Conservation (phyloP, 2,888 invertebrate species). For the Spialia ferax region DNA sequence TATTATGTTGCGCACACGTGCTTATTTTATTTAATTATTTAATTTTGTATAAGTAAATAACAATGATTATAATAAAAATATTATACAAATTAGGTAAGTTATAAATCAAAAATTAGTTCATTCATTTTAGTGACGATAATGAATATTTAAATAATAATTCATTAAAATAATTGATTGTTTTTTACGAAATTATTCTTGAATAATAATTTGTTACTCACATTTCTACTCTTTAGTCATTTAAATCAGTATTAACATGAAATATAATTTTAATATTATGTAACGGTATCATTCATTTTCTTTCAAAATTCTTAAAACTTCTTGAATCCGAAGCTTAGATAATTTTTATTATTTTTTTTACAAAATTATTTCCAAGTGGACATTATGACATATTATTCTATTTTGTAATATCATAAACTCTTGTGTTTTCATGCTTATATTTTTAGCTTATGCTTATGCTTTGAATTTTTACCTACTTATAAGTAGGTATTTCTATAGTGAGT, state of each 20-base stretch:
- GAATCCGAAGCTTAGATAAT: not conserved
- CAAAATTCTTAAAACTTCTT: not conserved
- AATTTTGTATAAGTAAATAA: too few species aligned
- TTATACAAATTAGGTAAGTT: too few species aligned
- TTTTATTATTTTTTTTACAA: conserved; percentile 2
- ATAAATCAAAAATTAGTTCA: too few species aligned
- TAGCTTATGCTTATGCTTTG: too few species aligned
- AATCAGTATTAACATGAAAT: too few species aligned
- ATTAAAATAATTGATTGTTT: too few species aligned
- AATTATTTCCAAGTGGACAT: conserved; percentile 4
- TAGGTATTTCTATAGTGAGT: not conserved
- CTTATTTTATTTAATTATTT: not conserved
- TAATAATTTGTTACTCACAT: too few species aligned
- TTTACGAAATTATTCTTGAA: too few species aligned
- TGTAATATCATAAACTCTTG: not conserved
- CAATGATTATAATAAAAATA: too few species aligned
- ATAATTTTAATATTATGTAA: too few species aligned
- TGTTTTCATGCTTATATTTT: not conserved
- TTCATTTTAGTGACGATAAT: not conserved
- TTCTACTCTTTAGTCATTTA: too few species aligned
- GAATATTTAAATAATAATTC: not conserved
- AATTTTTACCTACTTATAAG: not conserved
- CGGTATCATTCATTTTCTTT: not conserved
- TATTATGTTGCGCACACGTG: not conserved
- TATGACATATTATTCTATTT: not conserved